Evolutionary conservation across 2,113 vertebrate genomes (phyloP), one percentile per base, ranked within the genome.

Genomic region (Urocitellus parryii): DNA sequence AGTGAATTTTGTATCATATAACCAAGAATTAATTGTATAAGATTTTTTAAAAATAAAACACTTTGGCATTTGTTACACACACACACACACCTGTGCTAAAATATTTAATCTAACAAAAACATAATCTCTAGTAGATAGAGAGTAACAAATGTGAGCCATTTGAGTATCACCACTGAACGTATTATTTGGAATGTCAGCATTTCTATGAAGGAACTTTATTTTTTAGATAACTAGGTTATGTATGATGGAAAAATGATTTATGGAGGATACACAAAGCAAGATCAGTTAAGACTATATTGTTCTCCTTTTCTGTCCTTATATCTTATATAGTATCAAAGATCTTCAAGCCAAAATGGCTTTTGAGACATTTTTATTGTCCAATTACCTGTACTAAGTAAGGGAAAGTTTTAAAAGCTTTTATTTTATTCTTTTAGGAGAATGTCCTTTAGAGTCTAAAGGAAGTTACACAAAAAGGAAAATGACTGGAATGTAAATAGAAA

Each of bases 1-100:
- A 96, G 79, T 97, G 27, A 86, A 94, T 97, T 97, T 96, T 88
- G 65, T 91, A 81, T 92, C 12, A 86, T 87, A 97, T 14, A 5
- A 92, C 20, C 94, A 83, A 76, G 72, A 97, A 97, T 96, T 96
- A 95, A 76, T 78, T 92, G 18, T 34, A 37, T 95, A 63, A 96
- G 80, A 76, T 92, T 56, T 95, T 67, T 92, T 8, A 67, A 51
- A 94, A 96, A 63, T 32, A 11, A 32, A 98, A 79, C 37, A 97
- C 72, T 93, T 97, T 82, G 72, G 4, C 45, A 56, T 92, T 98
- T 97, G 39, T 70, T 86, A 56, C 53, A 56, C 4, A 14, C 17
- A 56, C 53, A 56, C 17, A 56, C 17, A 56, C 48, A 51, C 12
- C 12, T 51, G 48, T 51, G 48, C 1, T 94, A 86, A 96, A 93